Evolutionary conservation across 2,888 invertebrate genomes (phyloP).

Genomic region (Brachynemurus nebulosus): DNA sequence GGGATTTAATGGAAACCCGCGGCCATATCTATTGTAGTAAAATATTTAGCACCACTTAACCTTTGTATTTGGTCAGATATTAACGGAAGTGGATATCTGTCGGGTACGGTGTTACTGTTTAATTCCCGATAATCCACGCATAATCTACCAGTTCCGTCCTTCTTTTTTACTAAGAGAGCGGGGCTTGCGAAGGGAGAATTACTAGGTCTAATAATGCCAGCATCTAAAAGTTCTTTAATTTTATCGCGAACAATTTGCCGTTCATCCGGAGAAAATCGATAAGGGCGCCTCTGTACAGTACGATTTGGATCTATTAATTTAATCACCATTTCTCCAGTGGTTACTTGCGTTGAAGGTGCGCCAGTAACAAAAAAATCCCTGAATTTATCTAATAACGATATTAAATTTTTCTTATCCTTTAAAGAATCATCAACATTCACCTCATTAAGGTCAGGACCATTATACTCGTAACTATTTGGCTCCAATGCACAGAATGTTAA

Average conservation of each 20-base stretch:
- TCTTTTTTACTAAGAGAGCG: slow-evolving; percentile 17
- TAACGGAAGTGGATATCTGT: slow-evolving; percentile 19
- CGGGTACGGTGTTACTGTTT: slow-evolving; percentile 19
- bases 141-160: slow-evolving; percentile 17
- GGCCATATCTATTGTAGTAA: slow-evolving; percentile 14
- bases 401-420: slow-evolving; percentile 7
- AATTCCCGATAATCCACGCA: slow-evolving; percentile 19
- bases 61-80: slow-evolving; percentile 19
- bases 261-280: slow-evolving; percentile 11
- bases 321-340: slow-evolving; percentile 14
- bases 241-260: slow-evolving; percentile 12
- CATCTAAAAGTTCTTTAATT: slow-evolving; percentile 12
- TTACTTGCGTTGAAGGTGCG: slow-evolving; percentile 11
- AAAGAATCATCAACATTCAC: slow-evolving; percentile 10
- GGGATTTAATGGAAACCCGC: slow-evolving; percentile 6
- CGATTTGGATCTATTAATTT: slow-evolving; percentile 12
- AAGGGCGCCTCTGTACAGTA: slow-evolving; percentile 15
- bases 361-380: slow-evolving; percentile 9
- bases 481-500: background rate
- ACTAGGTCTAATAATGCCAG: slow-evolving; percentile 16
- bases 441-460: slow-evolving; percentile 9
- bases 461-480: background rate
- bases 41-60: slow-evolving; percentile 17
- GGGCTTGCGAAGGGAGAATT: slow-evolving; percentile 18
- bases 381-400: slow-evolving; percentile 10